Conservation (phyloP, 2,113 vertebrate genomes). For the Albula glossodonta region DNA sequence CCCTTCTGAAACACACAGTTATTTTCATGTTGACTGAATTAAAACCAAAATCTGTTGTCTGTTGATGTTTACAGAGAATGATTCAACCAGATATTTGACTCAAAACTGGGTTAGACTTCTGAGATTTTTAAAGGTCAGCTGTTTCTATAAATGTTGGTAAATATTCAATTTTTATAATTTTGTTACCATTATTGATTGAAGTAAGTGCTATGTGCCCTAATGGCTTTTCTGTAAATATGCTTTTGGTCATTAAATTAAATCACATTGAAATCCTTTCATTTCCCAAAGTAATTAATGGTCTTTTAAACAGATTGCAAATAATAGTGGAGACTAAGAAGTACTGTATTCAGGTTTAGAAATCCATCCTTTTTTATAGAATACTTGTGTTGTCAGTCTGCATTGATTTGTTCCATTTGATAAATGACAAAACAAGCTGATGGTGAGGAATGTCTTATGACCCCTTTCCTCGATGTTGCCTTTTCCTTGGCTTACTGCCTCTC, state of each 20-base stretch:
- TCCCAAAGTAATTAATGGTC: constrained; percentile 3
- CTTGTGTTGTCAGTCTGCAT: not conserved
- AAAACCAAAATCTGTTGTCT: not conserved
- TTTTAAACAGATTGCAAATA: not conserved
- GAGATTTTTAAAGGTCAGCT: not conserved
- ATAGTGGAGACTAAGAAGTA: not conserved
- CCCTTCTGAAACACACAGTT: constrained; percentile 6
- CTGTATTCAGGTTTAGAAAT: not conserved
- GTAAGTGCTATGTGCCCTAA: not conserved
- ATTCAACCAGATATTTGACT: not conserved
- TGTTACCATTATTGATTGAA: constrained; percentile 3
- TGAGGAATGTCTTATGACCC: too few relatives aligned
- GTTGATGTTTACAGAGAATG: not conserved
- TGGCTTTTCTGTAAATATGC: not conserved
- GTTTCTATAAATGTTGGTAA: constrained; percentile 8
- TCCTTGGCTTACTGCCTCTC: too few relatives aligned
- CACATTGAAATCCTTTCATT: not conserved
- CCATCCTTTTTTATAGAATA: too few relatives aligned
- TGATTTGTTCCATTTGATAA: not conserved
- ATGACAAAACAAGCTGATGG: not conserved
- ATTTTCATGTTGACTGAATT: constrained; percentile 17
- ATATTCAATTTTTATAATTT: constrained; percentile 4
- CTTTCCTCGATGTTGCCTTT: too few relatives aligned
- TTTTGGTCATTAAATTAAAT: not conserved
- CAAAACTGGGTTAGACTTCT: too few relatives aligned